Conservation (phyloP, 2,797 vertebrate genomes). For the Sebastes minor region DNA sequence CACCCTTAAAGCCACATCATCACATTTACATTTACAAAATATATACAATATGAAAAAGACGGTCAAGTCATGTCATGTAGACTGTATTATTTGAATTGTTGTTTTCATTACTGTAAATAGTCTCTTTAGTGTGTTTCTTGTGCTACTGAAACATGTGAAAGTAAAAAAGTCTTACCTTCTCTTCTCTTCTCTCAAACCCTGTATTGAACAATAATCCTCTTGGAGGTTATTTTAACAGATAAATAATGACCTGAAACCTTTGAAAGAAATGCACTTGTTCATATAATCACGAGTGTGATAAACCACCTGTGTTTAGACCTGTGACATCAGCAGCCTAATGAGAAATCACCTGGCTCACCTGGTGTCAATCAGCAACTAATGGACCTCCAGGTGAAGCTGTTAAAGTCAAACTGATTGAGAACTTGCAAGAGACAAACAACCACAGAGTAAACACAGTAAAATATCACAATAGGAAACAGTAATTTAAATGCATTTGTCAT, state of each 20-base stretch:
- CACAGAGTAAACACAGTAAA: not conserved
- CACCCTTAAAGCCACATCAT: not conserved
- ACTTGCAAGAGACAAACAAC: accelerated
- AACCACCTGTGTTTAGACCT: not conserved
- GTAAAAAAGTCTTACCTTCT: not conserved
- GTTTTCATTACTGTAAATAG: not conserved
- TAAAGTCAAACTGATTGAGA: not conserved
- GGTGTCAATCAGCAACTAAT: not conserved
- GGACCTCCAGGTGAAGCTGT: not conserved
- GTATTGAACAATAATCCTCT: not conserved
- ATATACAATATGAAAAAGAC: not conserved
- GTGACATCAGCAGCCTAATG: not conserved
- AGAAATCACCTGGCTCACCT: not conserved
- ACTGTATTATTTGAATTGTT: not conserved
- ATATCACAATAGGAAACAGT: not conserved
- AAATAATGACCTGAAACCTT: not conserved
- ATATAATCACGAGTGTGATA: not conserved
- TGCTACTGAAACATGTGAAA: not conserved
- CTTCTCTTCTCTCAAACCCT: not conserved
- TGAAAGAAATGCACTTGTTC: not conserved
- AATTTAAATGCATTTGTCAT: not conserved
- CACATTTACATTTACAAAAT: not conserved
- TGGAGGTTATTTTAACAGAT: not conserved
- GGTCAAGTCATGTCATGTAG: not conserved
- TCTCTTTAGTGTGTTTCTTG: not conserved